phyloP scores from a whole-genome alignment of 2,113 vertebrate species.

The Motacilla tschutschensis region DNA sequence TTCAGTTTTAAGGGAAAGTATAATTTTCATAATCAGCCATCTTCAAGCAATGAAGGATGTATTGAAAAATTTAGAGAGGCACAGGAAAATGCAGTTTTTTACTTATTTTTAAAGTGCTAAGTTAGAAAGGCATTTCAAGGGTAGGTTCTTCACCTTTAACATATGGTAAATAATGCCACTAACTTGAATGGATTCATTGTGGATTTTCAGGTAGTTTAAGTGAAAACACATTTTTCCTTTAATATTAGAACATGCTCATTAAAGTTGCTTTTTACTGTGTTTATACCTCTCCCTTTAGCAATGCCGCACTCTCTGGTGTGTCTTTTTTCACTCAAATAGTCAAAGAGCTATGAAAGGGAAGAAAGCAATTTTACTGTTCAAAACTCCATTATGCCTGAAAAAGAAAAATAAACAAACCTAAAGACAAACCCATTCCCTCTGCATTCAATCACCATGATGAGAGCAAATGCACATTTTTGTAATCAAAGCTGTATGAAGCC shows the following conservation, averaged over 20 bases:
- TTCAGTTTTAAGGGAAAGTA: neutral
- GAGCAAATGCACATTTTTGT: conserved; percentile 41
- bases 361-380: conserved; percentile 36
- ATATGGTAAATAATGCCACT: neutral
- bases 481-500: conserved; percentile 20
- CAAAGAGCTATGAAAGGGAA: conserved; percentile 15
- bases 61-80: neutral
- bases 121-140: neutral
- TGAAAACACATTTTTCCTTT: conserved; percentile 37
- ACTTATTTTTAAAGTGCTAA: neutral
- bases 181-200: neutral
- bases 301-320: neutral
- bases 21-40: neutral
- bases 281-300: conserved; percentile 1
- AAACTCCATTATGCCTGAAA: conserved; percentile 37
- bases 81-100: neutral
- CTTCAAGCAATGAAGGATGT: neutral
- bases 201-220: conserved; percentile 34
- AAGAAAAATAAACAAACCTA: conserved; percentile 48
- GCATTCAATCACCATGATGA: conserved; percentile 31
- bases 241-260: conserved; percentile 32
- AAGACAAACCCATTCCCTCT: conserved; percentile 11
- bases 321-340: neutral
- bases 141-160: neutral
- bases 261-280: neutral